Base-by-base conservation (phyloP, 2,888 invertebrate genomes). In the Dendrolimus houi region DNA sequence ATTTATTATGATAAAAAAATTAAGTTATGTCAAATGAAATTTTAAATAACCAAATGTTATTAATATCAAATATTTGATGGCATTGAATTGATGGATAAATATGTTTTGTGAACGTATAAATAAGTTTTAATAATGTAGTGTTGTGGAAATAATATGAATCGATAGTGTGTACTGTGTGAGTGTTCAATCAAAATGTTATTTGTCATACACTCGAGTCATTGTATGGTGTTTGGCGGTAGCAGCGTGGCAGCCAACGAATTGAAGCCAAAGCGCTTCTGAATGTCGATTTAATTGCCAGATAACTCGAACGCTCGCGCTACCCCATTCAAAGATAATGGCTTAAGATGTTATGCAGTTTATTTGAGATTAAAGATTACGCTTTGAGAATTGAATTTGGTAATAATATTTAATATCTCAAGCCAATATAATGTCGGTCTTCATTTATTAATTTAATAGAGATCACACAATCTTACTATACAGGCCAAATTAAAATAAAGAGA, bases 221-320 rank as follows among this genome's bases (percentile, higher is more conserved):
- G 88, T 87, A 75, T 74, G 79, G 78, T 77, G 83, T 84, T 84
- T 84, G 83, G 79, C 81, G 81, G 85, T 82, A 81, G 81, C 79
- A 76, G 77, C 81, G 85, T 81, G 81, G 81, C 79, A 76, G 77
- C 81, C 78, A 77, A 75, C 72, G 85, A 85, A 85, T 87, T 83
- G 85, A 84, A 83, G 78, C 81, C 79, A 74, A 81, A 81, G 81
- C 77, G 83, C 89, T 88, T 84, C 88, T 86, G 89, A 87, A 89
- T 88, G 89, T 87, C 84, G 89, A 90, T 90, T 87, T 89, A 90
- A 89, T 90, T 89, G 88, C 84, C 75, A 83, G 89, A 90, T 90
- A 90, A 87, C 83, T 84, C 83, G 73, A 69, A 70, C 75, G 78
- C 77, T 75, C 76, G 77, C 82, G 82, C 83, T 83, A 79, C 82